Conservation (phyloP, 2,888 invertebrate species). For the Holacanthella duospinosa region DNA sequence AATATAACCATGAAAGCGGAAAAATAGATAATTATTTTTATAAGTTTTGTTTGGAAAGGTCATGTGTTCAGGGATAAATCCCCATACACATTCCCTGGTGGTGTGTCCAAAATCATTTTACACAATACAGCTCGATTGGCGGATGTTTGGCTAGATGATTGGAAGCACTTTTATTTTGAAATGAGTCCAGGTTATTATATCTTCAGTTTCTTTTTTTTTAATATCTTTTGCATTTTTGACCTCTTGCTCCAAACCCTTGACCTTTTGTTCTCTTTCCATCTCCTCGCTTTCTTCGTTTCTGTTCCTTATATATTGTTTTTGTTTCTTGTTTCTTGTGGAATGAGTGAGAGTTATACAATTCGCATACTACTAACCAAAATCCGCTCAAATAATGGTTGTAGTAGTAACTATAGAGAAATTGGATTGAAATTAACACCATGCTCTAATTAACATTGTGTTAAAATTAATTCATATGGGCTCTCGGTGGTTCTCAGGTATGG, state of each 20-base stretch:
- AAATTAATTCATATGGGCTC: no score
- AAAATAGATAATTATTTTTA: no score
- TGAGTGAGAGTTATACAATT: no score
- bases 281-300: neutral
- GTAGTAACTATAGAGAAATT: no score
- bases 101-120: conserved; percentile 89
- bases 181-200: conserved; percentile 84
- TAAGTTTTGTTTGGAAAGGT: no score
- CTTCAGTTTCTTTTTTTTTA: conserved; percentile 12
- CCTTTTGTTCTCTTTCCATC: neutral
- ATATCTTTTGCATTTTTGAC: conserved; percentile 7
- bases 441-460: no score
- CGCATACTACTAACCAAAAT: no score
- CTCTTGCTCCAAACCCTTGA: neutral
- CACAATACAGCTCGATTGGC: conserved; percentile 98
- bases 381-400: no score
- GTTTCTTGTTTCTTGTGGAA: no score
- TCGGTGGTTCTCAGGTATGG: conserved; percentile 94
- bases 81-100: conserved; percentile 98
- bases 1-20: no score
- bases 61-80: conserved; percentile 97
- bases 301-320: no score
- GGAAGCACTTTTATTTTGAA: conserved; percentile 98
- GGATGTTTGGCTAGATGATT: conserved; percentile 99
- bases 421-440: no score